Base-by-base conservation (phyloP, 2,888 invertebrate species). In the Acrocyrtus sp. region DNA sequence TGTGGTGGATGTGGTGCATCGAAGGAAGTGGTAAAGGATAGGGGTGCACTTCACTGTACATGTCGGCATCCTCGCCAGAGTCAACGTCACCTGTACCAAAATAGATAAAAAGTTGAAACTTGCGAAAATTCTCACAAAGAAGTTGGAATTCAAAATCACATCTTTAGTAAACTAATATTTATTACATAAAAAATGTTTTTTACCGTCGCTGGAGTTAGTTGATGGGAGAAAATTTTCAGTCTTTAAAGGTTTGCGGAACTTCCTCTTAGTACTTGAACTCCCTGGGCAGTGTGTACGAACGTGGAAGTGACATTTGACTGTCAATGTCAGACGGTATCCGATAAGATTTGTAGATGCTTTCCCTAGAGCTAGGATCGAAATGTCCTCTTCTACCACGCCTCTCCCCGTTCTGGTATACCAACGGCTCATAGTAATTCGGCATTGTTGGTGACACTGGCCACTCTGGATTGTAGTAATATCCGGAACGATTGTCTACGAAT, bases 191-290 rank as follows among this genome's bases (percentile, higher is more conserved):
- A 21, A 2, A 56, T 10, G 10, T 27, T 29, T 58, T 27, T 85
- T 83, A 91, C 93, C 94, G 82, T 93, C 93, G 80, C 93, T 93
- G 82, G 93, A 94, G 82, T 94, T 94, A 41, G 93, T 93, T 79
- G 93, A 93, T 10, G 91, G 90, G 22, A 92, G 88, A 81, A 91
- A 90, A 76, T 91, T 89, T 83, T 91, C 89, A 68, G 89, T 85
- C 76, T 89, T 87, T 72, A 90, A 85, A 63, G 88, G 86, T 77
- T 90, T 87, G 75, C 88, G 83, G 39, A 86, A 86, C 73, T 83
- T 85, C 39, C 91, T 85, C 86, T 91, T 91, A n/a, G 86, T 93
- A 94, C 82, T 92, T 91, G 85, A 94, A 94, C 85, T 94, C 93
- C 17, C 93, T 88, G 1, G 94, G 94, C 57, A 94, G 85, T 0